Base-by-base conservation (phyloP, 2,888 invertebrate genomes). In the Seira sanloemensis region DNA sequence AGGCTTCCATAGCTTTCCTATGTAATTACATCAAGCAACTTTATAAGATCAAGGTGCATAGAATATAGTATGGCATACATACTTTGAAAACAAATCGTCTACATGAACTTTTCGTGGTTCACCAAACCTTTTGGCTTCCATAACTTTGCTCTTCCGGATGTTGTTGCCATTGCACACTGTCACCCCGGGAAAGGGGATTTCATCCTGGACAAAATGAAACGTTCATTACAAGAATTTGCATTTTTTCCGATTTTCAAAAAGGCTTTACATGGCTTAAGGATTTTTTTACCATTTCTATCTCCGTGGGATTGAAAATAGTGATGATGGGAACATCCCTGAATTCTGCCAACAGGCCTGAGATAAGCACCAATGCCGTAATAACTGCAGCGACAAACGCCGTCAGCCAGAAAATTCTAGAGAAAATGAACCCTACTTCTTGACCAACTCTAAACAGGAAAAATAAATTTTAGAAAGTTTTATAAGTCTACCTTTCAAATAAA, bases 121-220 rank as follows among this genome's bases (percentile, higher is more conserved):
- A n/a, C n/a, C n/a, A 23, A 65, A 85, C 87, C 65, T 79, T 68
- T 74, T 77, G 24, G 54, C 75, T 25, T 67, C 58, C 7, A 80
- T 66, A 9, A 76, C 80, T 75, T 86, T 86, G 0, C 82, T 73
- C 66, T 85, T 86, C 9, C 73, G 67, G 18, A 87, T 75, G 67
- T 87, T 86, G 67, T 88, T 88, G 26, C 86, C 86, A 37, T 87
- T 88, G 67, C 88, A 88, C 23, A 88, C 83, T 0, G 88, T 88
- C 1, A 88, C 75, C 7, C 86, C 86, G 4, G 88, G 88, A 81
- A 88, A 88, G 16, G 88, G 86, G 4, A 88, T 87, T 21, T 84
- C 83, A n/a, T 69, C 46, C 37, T 37, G 12, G 4, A 7, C 37
- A 37, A 37, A 7, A 37, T 37, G 37, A 37, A 7, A 37, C 12